Evolutionary conservation across 1,140 invertebrate species (phyloP).

Genomic region (Drosophila nannoptera): DNA sequence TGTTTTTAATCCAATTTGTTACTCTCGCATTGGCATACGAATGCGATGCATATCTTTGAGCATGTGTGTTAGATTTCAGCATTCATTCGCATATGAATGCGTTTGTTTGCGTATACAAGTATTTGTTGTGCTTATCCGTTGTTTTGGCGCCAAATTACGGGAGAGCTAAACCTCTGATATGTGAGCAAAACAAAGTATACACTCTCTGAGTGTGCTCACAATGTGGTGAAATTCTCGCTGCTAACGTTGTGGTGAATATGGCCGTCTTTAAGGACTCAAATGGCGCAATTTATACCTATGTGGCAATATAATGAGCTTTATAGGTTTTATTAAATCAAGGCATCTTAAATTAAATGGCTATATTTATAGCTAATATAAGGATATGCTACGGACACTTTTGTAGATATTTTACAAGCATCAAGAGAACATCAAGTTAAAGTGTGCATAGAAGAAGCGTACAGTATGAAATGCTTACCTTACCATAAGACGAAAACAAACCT

Average conservation of each 20-base stretch:
- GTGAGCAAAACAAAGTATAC: conserved; percentile 10
- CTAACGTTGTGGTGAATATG: conserved; percentile 14
- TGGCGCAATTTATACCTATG: not conserved
- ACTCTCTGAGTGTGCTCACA: not conserved
- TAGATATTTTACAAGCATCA: no score
- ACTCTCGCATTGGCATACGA: no score
- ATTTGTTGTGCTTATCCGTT: conserved; percentile 11
- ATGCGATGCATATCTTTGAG: no score
- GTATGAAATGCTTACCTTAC: conserved; percentile 5
- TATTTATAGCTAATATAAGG: no score
- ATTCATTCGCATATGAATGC: not conserved
- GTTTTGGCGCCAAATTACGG: conserved; percentile 44
- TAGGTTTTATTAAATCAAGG: not conserved
- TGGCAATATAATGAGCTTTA: not conserved
- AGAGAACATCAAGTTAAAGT: not conserved
- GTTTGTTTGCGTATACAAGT: not conserved
- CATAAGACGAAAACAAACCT: not conserved
- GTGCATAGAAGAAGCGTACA: not conserved
- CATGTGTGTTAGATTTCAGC: no score
- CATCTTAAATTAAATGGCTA: no score
- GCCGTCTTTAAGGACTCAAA: conserved; percentile 17
- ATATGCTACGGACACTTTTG: no score
- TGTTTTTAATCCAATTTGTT: conserved; percentile 36
- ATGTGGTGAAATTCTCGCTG: conserved; percentile 4
- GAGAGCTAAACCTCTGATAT: conserved; percentile 12